These are phyloP conservation scores for Neuroterus valhalla DNA, from an alignment of 1,140 invertebrate genomes.

Conservation along the genomic window DNA sequence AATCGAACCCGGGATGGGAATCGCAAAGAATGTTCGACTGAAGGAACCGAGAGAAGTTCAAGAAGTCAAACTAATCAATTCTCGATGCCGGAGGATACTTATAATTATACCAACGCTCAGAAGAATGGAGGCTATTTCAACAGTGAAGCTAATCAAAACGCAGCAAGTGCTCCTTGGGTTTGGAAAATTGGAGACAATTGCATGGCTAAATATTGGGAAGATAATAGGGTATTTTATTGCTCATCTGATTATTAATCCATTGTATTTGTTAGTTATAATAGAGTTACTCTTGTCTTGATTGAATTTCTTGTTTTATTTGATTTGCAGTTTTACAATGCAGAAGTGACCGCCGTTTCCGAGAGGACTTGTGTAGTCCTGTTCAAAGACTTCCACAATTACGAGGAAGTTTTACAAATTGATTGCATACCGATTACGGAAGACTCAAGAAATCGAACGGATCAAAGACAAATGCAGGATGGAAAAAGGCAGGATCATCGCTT, in stretches of 20 bases:
- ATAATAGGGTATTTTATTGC: conserved; percentile 82
- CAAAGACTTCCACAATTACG: conserved; percentile 90
- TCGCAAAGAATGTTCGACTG: conserved; percentile 50
- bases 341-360: conserved; percentile 85
- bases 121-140: conserved; percentile 55
- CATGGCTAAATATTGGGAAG: conserved; percentile 94
- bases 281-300: conserved; percentile 15
- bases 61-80: conserved; percentile 57
- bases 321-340: conserved; percentile 89
- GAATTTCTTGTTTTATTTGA: conserved; percentile 33
- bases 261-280: background rate
- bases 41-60: conserved; percentile 60
- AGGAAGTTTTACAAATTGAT: conserved; percentile 88
- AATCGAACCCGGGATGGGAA: conserved; percentile 55
- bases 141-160: conserved; percentile 55
- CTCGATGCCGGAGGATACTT: conserved; percentile 50
- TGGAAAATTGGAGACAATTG: conserved; percentile 89
- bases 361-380: conserved; percentile 90
- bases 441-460: conserved; percentile 51
- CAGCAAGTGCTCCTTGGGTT: conserved; percentile 69
- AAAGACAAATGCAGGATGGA: conserved; percentile 47
- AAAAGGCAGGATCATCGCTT: conserved; percentile 61
- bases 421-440: conserved; percentile 81
- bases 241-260: conserved; percentile 1
- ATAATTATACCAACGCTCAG: conserved; percentile 49